phyloP scores from a whole-genome alignment of 1,140 invertebrate genomes.

The Drosophila tropicalis region DNA sequence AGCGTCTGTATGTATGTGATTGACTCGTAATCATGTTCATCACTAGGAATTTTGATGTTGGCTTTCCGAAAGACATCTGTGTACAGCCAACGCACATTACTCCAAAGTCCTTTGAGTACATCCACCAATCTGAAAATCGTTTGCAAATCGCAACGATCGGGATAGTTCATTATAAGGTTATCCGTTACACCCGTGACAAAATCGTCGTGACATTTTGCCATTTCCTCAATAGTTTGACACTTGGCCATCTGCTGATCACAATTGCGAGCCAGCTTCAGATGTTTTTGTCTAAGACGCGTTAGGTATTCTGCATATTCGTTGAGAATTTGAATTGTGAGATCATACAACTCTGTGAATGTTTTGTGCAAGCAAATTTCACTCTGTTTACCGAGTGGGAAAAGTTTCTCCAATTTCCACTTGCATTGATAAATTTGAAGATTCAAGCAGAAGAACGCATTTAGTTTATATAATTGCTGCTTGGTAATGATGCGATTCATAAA shows the following conservation, averaged over 20 bases:
- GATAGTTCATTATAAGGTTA: neutral
- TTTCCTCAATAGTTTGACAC: too few relatives aligned
- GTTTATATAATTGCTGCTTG: neutral
- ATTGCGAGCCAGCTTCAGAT: neutral
- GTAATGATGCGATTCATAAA: neutral
- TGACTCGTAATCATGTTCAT: neutral
- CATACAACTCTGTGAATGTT: neutral
- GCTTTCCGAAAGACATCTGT: too few relatives aligned
- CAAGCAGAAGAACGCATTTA: neutral
- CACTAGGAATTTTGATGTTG: neutral
- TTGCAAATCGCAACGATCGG: neutral
- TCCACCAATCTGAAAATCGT: neutral
- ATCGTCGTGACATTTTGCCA: neutral
- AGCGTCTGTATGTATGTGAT: too few relatives aligned
- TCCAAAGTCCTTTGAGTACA: neutral
- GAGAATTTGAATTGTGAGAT: neutral
- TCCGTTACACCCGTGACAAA: neutral
- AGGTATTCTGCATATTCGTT: neutral
- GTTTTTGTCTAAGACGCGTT: neutral
- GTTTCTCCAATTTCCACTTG: neutral
- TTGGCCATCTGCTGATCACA: neutral
- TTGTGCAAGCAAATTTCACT: neutral
- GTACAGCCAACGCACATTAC: neutral
- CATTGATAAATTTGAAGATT: neutral
- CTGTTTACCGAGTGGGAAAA: neutral